Base-by-base conservation (phyloP, 2,888 invertebrate genomes). In the Anorthoa munda region DNA sequence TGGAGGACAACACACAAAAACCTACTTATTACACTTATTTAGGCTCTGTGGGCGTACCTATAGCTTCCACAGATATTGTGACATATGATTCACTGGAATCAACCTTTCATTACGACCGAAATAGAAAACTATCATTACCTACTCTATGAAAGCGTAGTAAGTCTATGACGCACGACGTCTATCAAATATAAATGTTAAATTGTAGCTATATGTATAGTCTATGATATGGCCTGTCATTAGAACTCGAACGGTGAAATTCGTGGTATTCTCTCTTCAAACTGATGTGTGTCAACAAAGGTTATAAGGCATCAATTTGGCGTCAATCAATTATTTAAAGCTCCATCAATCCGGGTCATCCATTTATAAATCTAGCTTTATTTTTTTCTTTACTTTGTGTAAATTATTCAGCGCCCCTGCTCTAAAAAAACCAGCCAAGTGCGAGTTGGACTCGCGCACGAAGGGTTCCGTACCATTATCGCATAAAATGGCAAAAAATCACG, bases 101-200 rank as follows among this genome's bases (percentile, higher is more conserved):
- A 79, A 79, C 81, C 81, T 83, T 74, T 70, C 31, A 74, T 70
- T 81, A 64, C 15, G 23, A 26, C 74, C 58, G n/a, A 72, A 75
- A 75, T 75, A 71, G 65, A 78, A 72, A 83, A 53, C 31, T 74
- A 53, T 65, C 60, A 75, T 66, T 84, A 39, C 39, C 9, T 39
- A 81, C n/a, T 50, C 31, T 26, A 46, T 83, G 61, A 56, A 77
- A 60, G 31, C 56, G 15, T 63, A 63, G 61, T 58, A 56, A 76
- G 50, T 58, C 31, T 64, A 64, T 81, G 81, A 83, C 81, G 81
- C 80, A 83, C 69, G 58, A 26, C 48, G 68, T 66, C 48, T 66
- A 39, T 79, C 59, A 64, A 75, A 60, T 64, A 68, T 65, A 73
- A 51, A 65, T 58, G 51, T 56, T 21, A 48, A 55, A 45, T 50